phyloP scores from a whole-genome alignment of 2,113 vertebrate species.

The Typhlomys cinereus region DNA sequence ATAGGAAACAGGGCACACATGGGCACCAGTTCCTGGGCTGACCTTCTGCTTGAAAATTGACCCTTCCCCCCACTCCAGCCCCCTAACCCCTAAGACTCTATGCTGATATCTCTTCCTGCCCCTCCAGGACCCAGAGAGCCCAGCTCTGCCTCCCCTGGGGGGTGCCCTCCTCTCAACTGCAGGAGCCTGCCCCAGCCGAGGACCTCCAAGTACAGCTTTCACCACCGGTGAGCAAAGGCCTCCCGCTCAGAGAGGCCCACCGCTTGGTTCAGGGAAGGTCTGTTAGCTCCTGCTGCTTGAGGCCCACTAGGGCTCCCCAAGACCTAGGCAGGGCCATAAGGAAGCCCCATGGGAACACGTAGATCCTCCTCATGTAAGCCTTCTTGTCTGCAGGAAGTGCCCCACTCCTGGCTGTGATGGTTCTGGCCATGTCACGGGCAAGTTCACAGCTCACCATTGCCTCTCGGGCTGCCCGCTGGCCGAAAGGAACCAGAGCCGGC shows the following conservation, averaged over 20 bases:
- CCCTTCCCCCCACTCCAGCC: not conserved
- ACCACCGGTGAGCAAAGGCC: conserved; percentile 91
- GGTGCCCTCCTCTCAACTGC: conserved; percentile 89
- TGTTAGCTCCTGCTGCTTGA: not conserved
- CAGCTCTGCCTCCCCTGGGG: conserved; percentile 83
- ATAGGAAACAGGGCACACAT: not conserved
- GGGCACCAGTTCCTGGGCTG: not conserved
- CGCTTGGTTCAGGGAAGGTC: not conserved
- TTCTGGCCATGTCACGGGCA: conserved; percentile 97
- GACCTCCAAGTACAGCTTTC: conserved; percentile 96
- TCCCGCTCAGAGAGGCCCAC: not conserved
- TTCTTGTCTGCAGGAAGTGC: conserved; percentile 91
- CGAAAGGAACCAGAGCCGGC: conserved; percentile 95
- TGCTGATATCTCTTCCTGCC: conserved; percentile 37
- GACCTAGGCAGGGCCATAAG: not conserved
- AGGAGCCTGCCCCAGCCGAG: conserved; percentile 91
- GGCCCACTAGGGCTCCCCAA: not conserved
- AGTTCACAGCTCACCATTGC: conserved; percentile 98
- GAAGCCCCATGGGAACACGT: not conserved
- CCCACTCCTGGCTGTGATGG: conserved; percentile 98
- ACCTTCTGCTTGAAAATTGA: not conserved
- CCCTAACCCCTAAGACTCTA: fast-evolving
- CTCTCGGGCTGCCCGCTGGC: conserved; percentile 97
- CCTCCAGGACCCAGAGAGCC: conserved; percentile 90
- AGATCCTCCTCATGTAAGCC: not conserved